Base-by-base conservation (phyloP, 2,888 invertebrate genomes). In the Endotricha flammealis region DNA sequence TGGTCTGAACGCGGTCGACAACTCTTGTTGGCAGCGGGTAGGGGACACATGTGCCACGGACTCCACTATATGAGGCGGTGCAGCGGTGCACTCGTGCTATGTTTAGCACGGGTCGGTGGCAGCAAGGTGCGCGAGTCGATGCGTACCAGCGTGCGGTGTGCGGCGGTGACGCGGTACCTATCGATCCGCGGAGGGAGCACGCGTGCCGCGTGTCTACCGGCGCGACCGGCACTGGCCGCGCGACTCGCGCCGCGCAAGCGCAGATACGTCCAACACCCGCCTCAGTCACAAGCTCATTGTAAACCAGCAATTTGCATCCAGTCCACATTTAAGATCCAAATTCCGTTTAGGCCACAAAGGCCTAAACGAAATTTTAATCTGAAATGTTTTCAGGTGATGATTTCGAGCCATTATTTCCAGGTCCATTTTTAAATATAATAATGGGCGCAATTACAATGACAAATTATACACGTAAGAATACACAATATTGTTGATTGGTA, bases 191-290 rank as follows among this genome's bases (percentile, higher is more conserved):
- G 57, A 57, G 53, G 36, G 52, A 60, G 55, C 61, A 73, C 81
- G 79, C 81, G 83, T 81, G 80, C 61, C 82, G 72, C 78, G 79
- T 76, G 81, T 70, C 61, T 66, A 77, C 80, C 77, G 80, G 76
- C 81, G 77, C 76, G 76, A 69, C 74, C 80, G 77, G 75, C 79
- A 86, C 85, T 82, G 81, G 62, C 41, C 55, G 62, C 57, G 56
- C 53, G 56, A 52, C 54, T 48, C 53, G 37, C 51, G 42, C 55
- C 76, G 75, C 83, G 81, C 82, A 72, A 46, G 80, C 80, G 83
- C 27, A 27, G 6, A 11, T 27, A 11, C 12, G 11, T 2, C 7
- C 12, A 12, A 27, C 28, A 32, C 4, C 50, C 44, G 50, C 53
- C 57, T 43, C 48, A 42, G 44, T 46, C 42, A 52, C 43, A 46